Percentiles rank a stretch among this genome's conserved stretches.
Evolutionary conservation across 2,888 invertebrate species (phyloP).

Genomic region (Patella depressa): DNA sequence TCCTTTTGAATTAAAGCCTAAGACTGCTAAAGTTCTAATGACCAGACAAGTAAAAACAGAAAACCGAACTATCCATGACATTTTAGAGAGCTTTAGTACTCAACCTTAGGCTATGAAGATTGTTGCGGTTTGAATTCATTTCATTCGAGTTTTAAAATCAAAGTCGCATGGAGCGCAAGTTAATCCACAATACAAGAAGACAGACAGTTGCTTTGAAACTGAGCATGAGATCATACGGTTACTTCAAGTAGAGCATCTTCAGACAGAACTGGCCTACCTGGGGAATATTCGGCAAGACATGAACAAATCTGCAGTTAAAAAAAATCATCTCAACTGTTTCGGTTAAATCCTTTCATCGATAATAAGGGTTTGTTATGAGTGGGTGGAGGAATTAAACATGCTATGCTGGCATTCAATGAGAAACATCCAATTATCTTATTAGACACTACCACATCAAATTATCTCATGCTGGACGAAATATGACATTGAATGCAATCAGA

Average conservation of each 20-base stretch:
- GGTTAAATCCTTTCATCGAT: background rate
- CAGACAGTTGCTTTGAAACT: background rate
- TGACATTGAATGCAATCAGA: background rate
- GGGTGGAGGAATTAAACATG: background rate
- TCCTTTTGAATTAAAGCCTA: background rate
- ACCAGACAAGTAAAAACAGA: background rate
- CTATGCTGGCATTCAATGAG: background rate
- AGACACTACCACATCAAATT: background rate
- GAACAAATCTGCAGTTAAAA: background rate
- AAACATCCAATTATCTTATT: constrained; percentile 37
- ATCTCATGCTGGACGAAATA: background rate
- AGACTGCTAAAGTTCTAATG: background rate
- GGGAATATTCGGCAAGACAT: background rate
- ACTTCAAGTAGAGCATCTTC: too few relatives aligned
- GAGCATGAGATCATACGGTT: too few relatives aligned
- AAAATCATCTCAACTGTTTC: background rate
- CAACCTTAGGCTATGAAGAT: background rate
- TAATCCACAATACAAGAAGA: background rate
- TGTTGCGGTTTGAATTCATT: background rate
- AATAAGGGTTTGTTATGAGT: background rate
- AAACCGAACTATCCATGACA: background rate
- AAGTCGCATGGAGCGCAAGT: background rate
- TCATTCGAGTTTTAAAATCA: background rate
- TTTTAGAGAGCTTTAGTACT: background rate
- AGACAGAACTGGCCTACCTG: background rate